A percentile compares a stretch with the other conserved stretches of the same genome.
phyloP scores from a whole-genome alignment of 2,113 vertebrate genomes.

The Callospermophilus lateralis region DNA sequence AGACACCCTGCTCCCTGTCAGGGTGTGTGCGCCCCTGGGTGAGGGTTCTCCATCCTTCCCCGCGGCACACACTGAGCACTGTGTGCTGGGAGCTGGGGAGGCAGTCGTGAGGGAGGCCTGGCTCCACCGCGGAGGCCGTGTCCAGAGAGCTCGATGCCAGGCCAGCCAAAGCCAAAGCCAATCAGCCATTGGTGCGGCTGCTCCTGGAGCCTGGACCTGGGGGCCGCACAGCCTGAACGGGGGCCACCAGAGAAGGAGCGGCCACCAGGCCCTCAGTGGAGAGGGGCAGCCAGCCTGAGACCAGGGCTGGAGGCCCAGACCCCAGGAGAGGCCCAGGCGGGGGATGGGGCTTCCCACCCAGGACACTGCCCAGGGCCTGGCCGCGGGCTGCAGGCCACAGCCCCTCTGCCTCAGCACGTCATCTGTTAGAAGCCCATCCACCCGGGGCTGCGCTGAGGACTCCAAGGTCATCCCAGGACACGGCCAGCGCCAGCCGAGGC shows the following conservation, averaged over 20 bases:
- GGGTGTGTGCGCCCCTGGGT: fast-evolving
- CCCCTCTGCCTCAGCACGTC: background rate
- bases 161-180: too few species aligned
- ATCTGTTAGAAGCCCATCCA: too few species aligned
- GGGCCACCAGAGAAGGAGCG: background rate
- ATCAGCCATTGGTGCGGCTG: too few species aligned
- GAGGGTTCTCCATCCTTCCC: fast-evolving
- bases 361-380: fast-evolving
- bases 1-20: fast-evolving
- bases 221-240: fast-evolving
- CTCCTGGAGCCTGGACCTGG: fast-evolving
- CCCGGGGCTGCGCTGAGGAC: fast-evolving
- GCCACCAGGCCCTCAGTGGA: background rate
- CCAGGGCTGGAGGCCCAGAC: background rate
- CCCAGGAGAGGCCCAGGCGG: background rate
- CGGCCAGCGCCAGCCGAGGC: fast-evolving
- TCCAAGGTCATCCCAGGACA: fast-evolving
- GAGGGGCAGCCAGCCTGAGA: background rate
- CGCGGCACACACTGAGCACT: background rate
- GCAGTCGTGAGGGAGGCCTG: fast-evolving
- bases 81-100: fast-evolving
- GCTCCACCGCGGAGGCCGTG: too few species aligned
- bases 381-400: fast-evolving
- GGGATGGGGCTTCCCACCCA: fast-evolving
- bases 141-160: too few species aligned